Evolutionary conservation across 2,797 vertebrate genomes (phyloP), one percentile per base, ranked within the genome.

Genomic region (Echeneis naucrates): DNA sequence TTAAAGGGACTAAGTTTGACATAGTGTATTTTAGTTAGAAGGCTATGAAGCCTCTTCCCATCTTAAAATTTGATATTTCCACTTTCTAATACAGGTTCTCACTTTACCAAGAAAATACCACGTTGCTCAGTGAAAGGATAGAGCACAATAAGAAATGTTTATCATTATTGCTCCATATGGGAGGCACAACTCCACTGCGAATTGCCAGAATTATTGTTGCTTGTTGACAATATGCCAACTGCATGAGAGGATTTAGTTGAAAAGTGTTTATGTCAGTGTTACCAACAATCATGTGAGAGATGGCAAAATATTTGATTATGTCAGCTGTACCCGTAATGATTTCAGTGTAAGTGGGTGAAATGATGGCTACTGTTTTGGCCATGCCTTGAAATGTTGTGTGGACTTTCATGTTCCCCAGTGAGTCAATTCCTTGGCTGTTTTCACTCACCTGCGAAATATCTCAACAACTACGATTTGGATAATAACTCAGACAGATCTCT

Each of bases 191-290:
- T 76, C 42, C 24, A 32, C 42, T 14, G 33, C 5, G n/a, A 35
- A 4, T 47, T 37, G 19, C 54, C 38, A 16, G 35, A 52, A 17
- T 63, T 13, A 48, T 52, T 58, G 21, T 62, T 58, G 21, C 42
- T 70, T 58, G 68, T 57, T 66, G 12, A 76, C 72, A 59, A 38
- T 67, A 44, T 78, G 24, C 27, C 10, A n/a, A 35, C 23, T 44
- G 14, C 32, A 12, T 69, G 16, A 66, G 21, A 58, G 11, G n/a
- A 72, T 76, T 76, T 59, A 33, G 33, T 40, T 38, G 23, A 42
- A 50, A 32, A 24, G n/a, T 48, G 23, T 8, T 68, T 10, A 68
- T 63, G 4, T 37, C 32, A 55, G 32, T 73, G 47, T 70, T 64
- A 40, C 68, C 50, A 68, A 66, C 27, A 51, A 19, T 61, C 11